A percentile compares a stretch with the other conserved stretches of the same genome.
These are phyloP conservation scores for Chitala chitala DNA, from an alignment of 2,113 vertebrate genomes.

Conservation along the genomic window DNA sequence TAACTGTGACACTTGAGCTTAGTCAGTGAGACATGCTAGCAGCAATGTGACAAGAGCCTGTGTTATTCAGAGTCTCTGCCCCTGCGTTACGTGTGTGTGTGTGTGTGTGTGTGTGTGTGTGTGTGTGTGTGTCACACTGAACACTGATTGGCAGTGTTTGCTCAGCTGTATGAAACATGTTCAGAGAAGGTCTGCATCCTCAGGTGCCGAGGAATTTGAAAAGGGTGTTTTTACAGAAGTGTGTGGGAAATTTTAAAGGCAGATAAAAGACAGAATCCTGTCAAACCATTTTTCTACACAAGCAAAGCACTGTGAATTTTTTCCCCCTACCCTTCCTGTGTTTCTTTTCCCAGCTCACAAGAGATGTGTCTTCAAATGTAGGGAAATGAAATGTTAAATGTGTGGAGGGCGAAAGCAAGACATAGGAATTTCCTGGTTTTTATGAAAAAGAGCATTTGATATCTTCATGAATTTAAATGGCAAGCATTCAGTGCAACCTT, in stretches of 20 bases:
- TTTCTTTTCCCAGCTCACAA: conserved; percentile 7
- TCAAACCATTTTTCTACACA: conserved; percentile 15
- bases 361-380: conserved; percentile 2
- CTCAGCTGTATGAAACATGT: conserved; percentile 27
- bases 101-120: conserved; percentile 2
- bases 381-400: conserved; percentile 1
- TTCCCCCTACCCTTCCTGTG: not conserved
- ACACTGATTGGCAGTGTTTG: conserved; percentile 20
- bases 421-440: not conserved
- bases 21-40: not conserved
- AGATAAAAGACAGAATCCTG: conserved; percentile 27
- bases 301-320: conserved; percentile 1
- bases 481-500: no score
- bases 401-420: not conserved
- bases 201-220: conserved; percentile 20
- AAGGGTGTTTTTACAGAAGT: conserved; percentile 29
- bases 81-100: not conserved
- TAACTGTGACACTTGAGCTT: no score
- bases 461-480: not conserved
- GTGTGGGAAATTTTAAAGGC: conserved; percentile 28
- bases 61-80: not conserved
- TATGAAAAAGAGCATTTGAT: not conserved
- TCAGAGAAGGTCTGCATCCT: conserved; percentile 23
- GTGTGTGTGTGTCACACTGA: not conserved
- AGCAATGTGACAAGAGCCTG: not conserved